These are phyloP conservation scores for Ichneumoninae sp. DNA, from an alignment of 2,888 invertebrate genomes.

Conservation along the genomic window DNA sequence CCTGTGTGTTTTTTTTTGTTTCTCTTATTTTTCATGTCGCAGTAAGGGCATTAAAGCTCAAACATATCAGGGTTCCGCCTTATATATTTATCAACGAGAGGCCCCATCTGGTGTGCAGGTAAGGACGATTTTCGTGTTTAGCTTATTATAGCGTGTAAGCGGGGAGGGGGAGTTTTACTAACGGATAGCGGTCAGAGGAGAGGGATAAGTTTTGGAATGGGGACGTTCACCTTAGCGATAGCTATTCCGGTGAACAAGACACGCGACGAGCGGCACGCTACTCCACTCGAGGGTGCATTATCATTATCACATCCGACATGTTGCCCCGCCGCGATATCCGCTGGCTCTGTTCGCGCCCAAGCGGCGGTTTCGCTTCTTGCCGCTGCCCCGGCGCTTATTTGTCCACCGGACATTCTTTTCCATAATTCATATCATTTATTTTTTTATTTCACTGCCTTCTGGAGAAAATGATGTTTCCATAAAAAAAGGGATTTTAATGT, in stretches of 20 bases:
- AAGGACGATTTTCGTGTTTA: conserved; percentile 67
- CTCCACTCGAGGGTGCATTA: conserved; percentile 65
- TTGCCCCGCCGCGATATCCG: conserved; percentile 60
- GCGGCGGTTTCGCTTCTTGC: conserved; percentile 14
- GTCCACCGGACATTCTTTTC: neutral
- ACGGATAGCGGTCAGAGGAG: neutral
- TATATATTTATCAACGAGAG: conserved; percentile 83
- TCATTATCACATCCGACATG: conserved; percentile 72
- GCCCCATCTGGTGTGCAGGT: conserved; percentile 85
- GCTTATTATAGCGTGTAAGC: neutral
- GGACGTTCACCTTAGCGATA: conserved; percentile 13
- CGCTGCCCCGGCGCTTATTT: conserved; percentile 8
- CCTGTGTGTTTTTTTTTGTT: neutral
- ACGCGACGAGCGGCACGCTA: conserved; percentile 64
- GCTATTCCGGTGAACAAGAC: conserved; percentile 10
- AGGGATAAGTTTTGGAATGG: conserved; percentile 9
- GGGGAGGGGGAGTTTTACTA: neutral
- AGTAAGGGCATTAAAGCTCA: conserved; percentile 83
- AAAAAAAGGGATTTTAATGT: no score
- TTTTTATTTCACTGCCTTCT: neutral
- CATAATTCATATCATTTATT: neutral
- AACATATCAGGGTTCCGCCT: conserved; percentile 83
- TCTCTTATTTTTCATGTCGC: conserved; percentile 77
- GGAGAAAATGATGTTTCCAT: no score
- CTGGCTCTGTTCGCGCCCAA: conserved; percentile 23